Base-by-base conservation (phyloP, 2,113 vertebrate species). In the Indicator maculatus region DNA sequence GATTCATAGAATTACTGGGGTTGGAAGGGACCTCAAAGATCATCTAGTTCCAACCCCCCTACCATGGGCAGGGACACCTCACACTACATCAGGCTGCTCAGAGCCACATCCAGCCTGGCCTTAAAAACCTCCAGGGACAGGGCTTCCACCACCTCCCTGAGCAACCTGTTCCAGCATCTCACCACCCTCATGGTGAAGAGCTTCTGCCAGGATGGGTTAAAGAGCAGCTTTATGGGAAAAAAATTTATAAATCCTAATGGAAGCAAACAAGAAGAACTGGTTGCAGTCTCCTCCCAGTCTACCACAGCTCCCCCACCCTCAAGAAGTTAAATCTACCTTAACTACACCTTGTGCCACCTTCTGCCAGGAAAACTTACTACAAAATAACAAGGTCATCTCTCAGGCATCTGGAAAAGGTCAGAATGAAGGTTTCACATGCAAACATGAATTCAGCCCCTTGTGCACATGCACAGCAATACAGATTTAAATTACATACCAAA, bases 211-310 rank as follows among this genome's bases (percentile, higher is more conserved):
- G 12, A 8, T n/a, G 26, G 2, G 3, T 33, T 64, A 33, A 70
- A 74, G 45, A 55, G 44, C 33, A 24, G 63, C 23, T 59, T 9
- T 31, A 33, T 2, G 5, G 41, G 14, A 90, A 59, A 91, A 92
- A 88, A 44, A 76, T 75, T 52, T 47, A 92, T 59, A 89, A 95
- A 93, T 88, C 79, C 53, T 27, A 81, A 59, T 5, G 7, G 83
- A 24, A 72, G 44, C 8, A 5, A 79, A 86, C 53, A 1, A 75
- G 76, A 76, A 28, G 55, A 90, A 96, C 80, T 16, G 18, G 83
- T 92, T 95, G 77, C 41, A 66, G 6, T 6, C 7, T 8, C 8
- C 36, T 75, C 15, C 14, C 4, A 65, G 45, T 36, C 61, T 47
- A 61, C 10, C 44, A 24, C 61, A 31, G 56, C 30, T 21, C 28